phyloP scores from a whole-genome alignment of 2,113 vertebrate genomes.

The Cryptomyrus ogoouensis region DNA sequence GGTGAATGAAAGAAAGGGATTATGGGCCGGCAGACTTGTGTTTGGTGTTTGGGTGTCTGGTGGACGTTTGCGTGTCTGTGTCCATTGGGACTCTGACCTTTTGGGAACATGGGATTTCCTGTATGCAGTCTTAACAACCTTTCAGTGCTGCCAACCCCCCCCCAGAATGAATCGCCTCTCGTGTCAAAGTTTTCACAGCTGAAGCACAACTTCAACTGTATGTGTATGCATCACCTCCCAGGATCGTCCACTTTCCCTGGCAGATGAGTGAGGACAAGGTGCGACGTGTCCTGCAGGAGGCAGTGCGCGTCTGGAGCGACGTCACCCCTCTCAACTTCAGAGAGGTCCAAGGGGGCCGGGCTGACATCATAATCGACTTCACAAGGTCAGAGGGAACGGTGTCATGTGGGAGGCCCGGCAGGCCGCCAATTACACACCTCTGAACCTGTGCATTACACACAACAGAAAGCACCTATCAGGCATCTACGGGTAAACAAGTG shows the following conservation, averaged over 20 bases:
- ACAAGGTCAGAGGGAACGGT: conserved; percentile 44
- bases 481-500: background rate
- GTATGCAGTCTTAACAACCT: background rate
- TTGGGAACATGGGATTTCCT: background rate
- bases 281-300: conserved; percentile 58
- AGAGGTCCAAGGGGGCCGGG: conserved; percentile 59
- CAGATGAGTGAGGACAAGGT: conserved; percentile 68
- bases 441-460: background rate
- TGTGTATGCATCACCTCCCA: conserved; percentile 34
- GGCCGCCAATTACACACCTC: background rate
- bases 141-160: background rate
- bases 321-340: conserved; percentile 68
- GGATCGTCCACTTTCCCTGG: conserved; percentile 71
- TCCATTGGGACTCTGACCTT: background rate
- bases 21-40: background rate
- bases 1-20: background rate
- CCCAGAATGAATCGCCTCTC: background rate
- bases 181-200: background rate
- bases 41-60: background rate
- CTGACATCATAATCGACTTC: conserved; percentile 71
- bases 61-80: background rate
- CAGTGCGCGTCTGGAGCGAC: conserved; percentile 65
- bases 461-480: background rate
- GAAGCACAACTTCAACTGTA: background rate
- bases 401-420: background rate